Evolutionary conservation across 2,113 vertebrate genomes (phyloP), one percentile per base, ranked within the genome.

Genomic region (Urocynchramus pylzowi): DNA sequence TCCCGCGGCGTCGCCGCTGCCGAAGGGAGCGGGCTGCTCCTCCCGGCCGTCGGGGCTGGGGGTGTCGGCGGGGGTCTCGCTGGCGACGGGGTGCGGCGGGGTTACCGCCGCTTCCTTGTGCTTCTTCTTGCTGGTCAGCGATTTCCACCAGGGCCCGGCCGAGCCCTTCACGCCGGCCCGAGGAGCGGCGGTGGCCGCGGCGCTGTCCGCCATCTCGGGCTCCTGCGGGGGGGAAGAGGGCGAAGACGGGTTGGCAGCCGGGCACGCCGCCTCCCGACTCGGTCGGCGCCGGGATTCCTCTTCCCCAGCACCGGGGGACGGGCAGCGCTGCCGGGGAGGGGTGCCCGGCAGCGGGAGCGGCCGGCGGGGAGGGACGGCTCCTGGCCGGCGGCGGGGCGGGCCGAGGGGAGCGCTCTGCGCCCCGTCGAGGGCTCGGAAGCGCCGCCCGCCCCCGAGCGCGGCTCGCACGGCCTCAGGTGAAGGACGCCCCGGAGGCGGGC

Each of bases 81-180:
- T 12, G 97, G 89, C 24, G 39, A 70, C 37, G 22, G 85, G 73
- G 33, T 95, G 74, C 67, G n/a, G 64, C 3, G 84, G 9, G 15
- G 61, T 42, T 39, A 45, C 73, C 45, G 84, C 69, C n/a, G 89
- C 60, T 27, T 98, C 98, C 82, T 97, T 98, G 84, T 86, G 92
- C 86, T 98, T 98, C 94, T 98, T 98, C 84, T 94, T 96, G 85
- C 95, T 84, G 21, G 97, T 97, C 21, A 99, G 95, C 30, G 98
- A 96, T 87, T 98, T 99, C 98, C 98, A 99, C 98, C 98, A 99
- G 59, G 95, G 39, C 53, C 54, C 88, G 0, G 97, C 79, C 61
- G 96, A 80, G 85, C 67, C 75, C 87, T 56, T 95, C 35, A 93
- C 93, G 61, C 54, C 65, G 60, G 94, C 11, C 60, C 65, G 89